A percentile compares a stretch with the other conserved stretches of the same genome.
These are phyloP conservation scores for Leucopsar rothschildi DNA, from an alignment of 2,113 vertebrate genomes.

Conservation along the genomic window DNA sequence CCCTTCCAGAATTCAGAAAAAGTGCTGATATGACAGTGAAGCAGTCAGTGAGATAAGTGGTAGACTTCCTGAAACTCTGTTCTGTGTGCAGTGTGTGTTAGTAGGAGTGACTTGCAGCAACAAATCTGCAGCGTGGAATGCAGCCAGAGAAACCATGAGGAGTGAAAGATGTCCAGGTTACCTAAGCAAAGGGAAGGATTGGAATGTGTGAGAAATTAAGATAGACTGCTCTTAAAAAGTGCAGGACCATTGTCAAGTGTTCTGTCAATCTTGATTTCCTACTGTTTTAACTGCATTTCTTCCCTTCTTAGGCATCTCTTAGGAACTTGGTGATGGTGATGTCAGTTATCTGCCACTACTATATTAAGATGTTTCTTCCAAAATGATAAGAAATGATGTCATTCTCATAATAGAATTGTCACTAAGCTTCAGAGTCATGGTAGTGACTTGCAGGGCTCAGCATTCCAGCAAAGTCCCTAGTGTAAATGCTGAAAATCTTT, in stretches of 20 bases:
- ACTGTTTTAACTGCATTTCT: background rate
- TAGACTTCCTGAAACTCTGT: background rate
- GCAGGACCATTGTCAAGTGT: background rate
- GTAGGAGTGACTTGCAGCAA: background rate
- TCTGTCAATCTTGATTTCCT: background rate
- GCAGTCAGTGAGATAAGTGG: background rate
- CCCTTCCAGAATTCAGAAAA: background rate
- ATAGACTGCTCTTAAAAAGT: background rate
- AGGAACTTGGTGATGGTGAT: background rate
- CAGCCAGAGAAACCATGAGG: background rate
- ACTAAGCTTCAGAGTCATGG: background rate
- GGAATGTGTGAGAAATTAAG: background rate
- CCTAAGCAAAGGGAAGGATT: background rate
- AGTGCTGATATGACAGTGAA: background rate
- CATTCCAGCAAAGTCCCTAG: background rate
- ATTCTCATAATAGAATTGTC: background rate
- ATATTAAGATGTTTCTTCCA: background rate
- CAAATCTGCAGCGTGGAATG: background rate
- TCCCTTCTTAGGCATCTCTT: background rate
- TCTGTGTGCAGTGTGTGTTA: background rate
- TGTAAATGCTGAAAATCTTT: background rate
- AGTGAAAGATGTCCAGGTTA: background rate
- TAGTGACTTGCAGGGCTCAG: background rate
- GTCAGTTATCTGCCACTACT: background rate
- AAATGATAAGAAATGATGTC: background rate